phyloP scores from a whole-genome alignment of 2,888 invertebrate species.

The Athrips mouffetella region DNA sequence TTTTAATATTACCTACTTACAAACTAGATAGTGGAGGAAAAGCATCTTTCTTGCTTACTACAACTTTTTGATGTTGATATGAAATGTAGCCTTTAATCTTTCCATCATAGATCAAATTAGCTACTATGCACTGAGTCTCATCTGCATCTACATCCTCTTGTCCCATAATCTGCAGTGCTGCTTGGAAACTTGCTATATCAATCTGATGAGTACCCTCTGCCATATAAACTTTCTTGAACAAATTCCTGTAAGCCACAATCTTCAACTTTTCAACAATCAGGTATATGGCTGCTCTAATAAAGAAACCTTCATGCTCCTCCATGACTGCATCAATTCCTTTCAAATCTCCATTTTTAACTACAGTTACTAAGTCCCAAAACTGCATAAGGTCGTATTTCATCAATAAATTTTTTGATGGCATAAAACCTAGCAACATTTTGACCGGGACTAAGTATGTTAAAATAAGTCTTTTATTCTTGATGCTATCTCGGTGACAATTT shows the following conservation, averaged over 20 bases:
- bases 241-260: constrained; percentile 95
- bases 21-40: constrained; percentile 89
- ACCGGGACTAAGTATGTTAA: constrained; percentile 97
- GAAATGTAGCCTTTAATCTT: constrained; percentile 99
- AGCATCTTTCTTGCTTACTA: constrained; percentile 97
- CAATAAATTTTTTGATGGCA: constrained; percentile 90
- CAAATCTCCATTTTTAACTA: constrained; percentile 94
- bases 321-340: constrained; percentile 89
- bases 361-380: constrained; percentile 92
- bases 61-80: constrained; percentile 96
- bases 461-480: constrained; percentile 93
- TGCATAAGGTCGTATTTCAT: constrained; percentile 94
- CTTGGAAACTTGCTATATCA: constrained; percentile 89
- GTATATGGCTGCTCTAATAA: constrained; percentile 98
- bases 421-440: constrained; percentile 96
- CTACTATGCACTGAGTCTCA: constrained; percentile 97
- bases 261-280: constrained; percentile 97
- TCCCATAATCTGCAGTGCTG: constrained; percentile 89
- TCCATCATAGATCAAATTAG: constrained; percentile 97
- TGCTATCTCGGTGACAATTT: constrained; percentile 88
- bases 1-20: constrained; percentile 40
- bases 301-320: constrained; percentile 92
- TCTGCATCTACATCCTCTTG: constrained; percentile 93
- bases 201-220: constrained; percentile 91
- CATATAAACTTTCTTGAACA: constrained; percentile 94